phyloP scores from a whole-genome alignment of 2,113 vertebrate species.

The Apteryx mantelli region DNA sequence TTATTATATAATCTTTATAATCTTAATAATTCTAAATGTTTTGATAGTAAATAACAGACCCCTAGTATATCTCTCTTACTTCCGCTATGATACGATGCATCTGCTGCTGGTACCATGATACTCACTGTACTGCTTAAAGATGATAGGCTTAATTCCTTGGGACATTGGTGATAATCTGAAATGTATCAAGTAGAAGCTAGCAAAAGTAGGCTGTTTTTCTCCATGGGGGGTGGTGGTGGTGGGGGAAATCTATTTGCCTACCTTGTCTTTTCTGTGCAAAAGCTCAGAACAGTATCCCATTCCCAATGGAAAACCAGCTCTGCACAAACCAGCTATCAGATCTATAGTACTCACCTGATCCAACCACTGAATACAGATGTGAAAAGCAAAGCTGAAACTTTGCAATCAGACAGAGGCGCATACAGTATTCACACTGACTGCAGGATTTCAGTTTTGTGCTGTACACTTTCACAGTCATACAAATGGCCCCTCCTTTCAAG shows the following conservation, averaged over 20 bases:
- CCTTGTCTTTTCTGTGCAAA: background rate
- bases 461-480: background rate
- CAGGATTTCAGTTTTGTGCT: background rate
- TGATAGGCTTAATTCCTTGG: background rate
- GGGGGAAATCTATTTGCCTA: background rate
- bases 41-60: background rate
- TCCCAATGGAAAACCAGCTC: background rate
- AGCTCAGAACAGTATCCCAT: background rate
- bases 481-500: background rate
- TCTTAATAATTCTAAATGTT: background rate
- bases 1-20: too few relatives aligned
- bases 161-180: background rate
- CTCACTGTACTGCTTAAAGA: background rate
- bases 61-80: background rate
- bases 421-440: background rate
- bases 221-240: too few relatives aligned
- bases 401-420: background rate
- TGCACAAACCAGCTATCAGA: background rate
- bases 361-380: background rate
- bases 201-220: background rate
- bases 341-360: background rate
- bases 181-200: background rate
- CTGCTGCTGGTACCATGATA: background rate
- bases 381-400: background rate
- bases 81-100: rapidly evolving